Percentiles rank a stretch among this genome's conserved stretches.
phyloP scores from a whole-genome alignment of 2,888 invertebrate species.

The Lissocephala sabroskyi region DNA sequence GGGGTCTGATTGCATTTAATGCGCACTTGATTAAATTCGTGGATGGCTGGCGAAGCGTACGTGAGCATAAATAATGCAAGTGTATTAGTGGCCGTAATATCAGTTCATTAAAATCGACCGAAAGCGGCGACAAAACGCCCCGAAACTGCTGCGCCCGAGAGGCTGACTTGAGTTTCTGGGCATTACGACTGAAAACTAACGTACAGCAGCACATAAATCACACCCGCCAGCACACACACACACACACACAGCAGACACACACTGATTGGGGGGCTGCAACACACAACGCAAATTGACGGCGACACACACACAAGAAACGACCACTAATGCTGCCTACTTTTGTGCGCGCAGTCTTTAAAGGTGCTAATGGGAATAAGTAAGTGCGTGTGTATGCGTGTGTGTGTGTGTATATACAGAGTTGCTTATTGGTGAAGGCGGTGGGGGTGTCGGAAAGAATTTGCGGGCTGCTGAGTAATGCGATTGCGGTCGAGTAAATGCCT shows the following conservation, averaged over 20 bases:
- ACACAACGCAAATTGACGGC: neutral
- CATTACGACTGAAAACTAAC: constrained; percentile 2
- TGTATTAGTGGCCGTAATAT: constrained; percentile 7
- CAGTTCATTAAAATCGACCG: constrained; percentile 12
- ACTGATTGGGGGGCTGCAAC: neutral
- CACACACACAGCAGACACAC: constrained; percentile 1
- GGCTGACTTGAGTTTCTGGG: neutral
- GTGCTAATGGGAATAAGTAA: neutral
- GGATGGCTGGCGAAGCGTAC: neutral
- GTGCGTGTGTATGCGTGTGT: constrained; percentile 3
- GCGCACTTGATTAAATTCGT: neutral
- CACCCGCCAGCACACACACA: neutral
- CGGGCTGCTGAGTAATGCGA: too few species aligned
- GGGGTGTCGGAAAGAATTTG: too few species aligned
- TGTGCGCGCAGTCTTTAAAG: neutral
- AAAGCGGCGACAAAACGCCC: neutral
- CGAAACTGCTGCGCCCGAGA: neutral
- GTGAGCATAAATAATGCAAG: constrained; percentile 24
- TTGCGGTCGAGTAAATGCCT: too few species aligned
- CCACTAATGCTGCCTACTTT: neutral
- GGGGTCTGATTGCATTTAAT: neutral
- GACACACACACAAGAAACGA: neutral
- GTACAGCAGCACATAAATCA: neutral
- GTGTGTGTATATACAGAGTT: neutral
- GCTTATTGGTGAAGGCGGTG: too few species aligned